Evolutionary conservation across 2,797 vertebrate genomes (phyloP).

Genomic region (Oceanodroma leucorhoa): DNA sequence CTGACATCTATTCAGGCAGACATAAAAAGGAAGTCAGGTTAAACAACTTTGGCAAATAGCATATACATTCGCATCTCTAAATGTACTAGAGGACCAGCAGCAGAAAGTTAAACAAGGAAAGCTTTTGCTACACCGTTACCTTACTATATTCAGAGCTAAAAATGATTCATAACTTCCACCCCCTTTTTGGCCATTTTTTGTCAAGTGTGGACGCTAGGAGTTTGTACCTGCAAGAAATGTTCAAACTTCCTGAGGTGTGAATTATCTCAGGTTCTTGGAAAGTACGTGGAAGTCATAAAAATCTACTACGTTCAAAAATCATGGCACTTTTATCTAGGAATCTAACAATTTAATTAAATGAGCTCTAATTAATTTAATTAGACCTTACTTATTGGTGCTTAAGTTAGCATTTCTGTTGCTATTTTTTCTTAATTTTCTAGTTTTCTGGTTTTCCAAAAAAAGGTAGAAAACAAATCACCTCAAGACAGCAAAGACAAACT

Average conservation of each 20-base stretch:
- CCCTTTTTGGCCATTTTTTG: background rate
- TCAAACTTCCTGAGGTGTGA: background rate
- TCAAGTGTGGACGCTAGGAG: background rate
- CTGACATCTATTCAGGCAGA: background rate
- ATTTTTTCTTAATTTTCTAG: background rate
- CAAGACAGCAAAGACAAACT: background rate
- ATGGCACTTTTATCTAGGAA: background rate
- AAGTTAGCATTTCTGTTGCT: background rate
- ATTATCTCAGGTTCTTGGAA: background rate
- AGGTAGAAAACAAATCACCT: background rate
- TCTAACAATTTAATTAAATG: background rate
- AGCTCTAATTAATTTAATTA: background rate
- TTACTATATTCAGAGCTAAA: background rate
- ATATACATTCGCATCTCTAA: background rate
- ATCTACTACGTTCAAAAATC: background rate
- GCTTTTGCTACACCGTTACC: background rate
- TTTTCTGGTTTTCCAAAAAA: background rate
- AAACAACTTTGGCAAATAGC: background rate
- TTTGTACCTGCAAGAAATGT: background rate
- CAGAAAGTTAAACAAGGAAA: background rate
- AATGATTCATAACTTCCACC: background rate
- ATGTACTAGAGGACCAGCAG: background rate
- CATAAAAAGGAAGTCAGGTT: background rate
- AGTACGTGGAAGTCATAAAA: background rate
- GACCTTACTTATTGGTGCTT: background rate